Evolutionary conservation across 1,140 invertebrate genomes (phyloP).

Genomic region (Anadara kagoshimensis): DNA sequence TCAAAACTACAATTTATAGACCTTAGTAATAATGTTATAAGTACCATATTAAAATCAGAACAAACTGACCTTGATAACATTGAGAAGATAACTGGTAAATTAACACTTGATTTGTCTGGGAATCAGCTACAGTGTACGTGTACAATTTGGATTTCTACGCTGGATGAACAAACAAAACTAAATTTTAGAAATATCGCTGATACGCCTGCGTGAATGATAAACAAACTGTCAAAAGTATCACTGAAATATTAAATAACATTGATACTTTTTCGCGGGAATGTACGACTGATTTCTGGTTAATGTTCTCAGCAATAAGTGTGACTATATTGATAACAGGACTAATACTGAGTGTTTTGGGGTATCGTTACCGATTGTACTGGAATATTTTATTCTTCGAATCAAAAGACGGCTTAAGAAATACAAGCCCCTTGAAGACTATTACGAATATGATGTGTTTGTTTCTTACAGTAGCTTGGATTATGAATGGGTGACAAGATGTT

Average conservation of each 20-base stretch:
- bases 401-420: neutral
- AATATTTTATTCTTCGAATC: conserved; percentile 3
- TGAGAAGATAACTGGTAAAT: too few species aligned
- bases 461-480: conserved; percentile 1
- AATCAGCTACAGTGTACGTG: conserved; percentile 1
- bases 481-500: neutral
- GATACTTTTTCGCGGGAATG: neutral
- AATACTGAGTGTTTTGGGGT: neutral
- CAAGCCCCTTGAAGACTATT: neutral
- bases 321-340: neutral
- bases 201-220: neutral
- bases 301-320: neutral
- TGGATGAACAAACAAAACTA: neutral
- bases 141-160: neutral
- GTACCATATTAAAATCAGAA: too few species aligned
- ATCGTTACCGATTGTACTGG: neutral
- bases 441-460: neutral
- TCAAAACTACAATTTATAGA: neutral
- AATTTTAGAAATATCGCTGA: neutral
- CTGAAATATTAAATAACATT: neutral
- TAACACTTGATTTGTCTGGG: neutral
- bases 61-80: neutral
- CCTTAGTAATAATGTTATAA: neutral
- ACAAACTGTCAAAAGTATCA: neutral
- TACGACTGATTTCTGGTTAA: neutral